Conservation (phyloP, 37 sponge, comb jelly and placozoan genomes). For the Diacarnus erythraeanus region DNA sequence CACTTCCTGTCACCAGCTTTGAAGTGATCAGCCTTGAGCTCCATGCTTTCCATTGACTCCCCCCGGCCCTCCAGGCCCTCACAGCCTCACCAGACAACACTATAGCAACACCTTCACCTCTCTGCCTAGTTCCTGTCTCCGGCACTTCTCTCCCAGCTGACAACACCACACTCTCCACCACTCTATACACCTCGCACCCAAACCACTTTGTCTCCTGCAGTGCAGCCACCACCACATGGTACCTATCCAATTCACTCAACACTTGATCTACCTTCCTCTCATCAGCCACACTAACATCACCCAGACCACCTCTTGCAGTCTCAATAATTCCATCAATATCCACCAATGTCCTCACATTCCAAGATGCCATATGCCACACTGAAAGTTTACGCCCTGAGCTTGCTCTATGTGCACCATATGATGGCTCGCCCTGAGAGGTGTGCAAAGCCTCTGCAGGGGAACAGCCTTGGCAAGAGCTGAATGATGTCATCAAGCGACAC, state of each 20-base stretch:
- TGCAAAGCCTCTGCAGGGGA: constrained; percentile 1
- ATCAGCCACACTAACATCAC: background rate
- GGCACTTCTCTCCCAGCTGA: constrained; percentile 39
- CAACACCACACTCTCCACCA: constrained; percentile 30
- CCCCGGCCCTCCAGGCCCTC: constrained; percentile 36
- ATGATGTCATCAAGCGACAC: background rate
- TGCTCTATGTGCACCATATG: constrained; percentile 23
- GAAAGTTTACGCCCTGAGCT: background rate
- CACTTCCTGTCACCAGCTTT: background rate
- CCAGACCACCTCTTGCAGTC: background rate
- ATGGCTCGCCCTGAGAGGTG: constrained; percentile 26
- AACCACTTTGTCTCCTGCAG: constrained; percentile 1
- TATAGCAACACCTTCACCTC: constrained; percentile 60
- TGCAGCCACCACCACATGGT: background rate
- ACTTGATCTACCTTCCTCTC: background rate
- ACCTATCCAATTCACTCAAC: background rate
- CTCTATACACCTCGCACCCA: constrained; percentile 24
- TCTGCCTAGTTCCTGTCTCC: constrained; percentile 6
- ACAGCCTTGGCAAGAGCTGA: background rate
- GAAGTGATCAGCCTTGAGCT: constrained; percentile 5
- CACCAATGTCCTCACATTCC: background rate
- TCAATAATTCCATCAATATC: constrained; percentile 1
- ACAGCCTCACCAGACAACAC: constrained; percentile 24
- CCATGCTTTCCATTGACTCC: constrained; percentile 57
- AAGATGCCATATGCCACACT: background rate